Evolutionary conservation across 1,140 invertebrate genomes (phyloP), one percentile per base, ranked within the genome.

Genomic region (Ruditapes philippinarum): DNA sequence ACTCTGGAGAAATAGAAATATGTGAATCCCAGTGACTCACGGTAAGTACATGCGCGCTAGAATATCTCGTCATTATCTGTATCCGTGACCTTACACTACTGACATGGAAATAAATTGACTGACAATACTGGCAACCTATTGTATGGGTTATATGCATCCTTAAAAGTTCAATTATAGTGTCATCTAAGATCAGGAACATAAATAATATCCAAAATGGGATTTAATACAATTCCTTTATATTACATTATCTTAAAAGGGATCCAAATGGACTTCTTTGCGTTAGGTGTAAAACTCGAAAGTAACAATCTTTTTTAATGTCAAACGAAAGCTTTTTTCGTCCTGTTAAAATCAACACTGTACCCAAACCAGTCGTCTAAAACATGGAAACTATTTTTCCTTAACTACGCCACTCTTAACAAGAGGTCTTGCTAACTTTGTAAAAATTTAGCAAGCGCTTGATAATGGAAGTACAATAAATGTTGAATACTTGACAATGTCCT

Each of bases 381-480:
- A 79, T 68, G 11, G 88, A 31, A 14, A 90, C 54, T 17, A 38
- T 33, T 51, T 88, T 88, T n/a, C 80, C 85, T 74, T 90, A 79
- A 17, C 70, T 36, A 45, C 85, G 22, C 79, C 89, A 90, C 42
- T 88, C 38, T 65, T 79, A 12, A 88, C 42, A 2, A 90, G 45
- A 45, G 85, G 80, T 22, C 80, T 45, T n/a, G 62, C 60, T 80
- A 88, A n/a, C n/a, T n/a, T n/a, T n/a, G n/a, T n/a, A n/a, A n/a
- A n/a, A n/a, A n/a, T n/a, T n/a, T n/a, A n/a, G 51, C 40, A 65
- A 51, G 85, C 84, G 19, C 42, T 51, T 22, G 38, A 76, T 17
- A 90, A 38, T 14, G 89, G 89, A 31, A 90, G 73, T 3, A 88
- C 78, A 38, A 45, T 12, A 78, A 81, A 81, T 86, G 81, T 80